These are phyloP conservation scores for Drosophila kuntzei DNA, from an alignment of 2,888 invertebrate genomes.

Conservation along the genomic window DNA sequence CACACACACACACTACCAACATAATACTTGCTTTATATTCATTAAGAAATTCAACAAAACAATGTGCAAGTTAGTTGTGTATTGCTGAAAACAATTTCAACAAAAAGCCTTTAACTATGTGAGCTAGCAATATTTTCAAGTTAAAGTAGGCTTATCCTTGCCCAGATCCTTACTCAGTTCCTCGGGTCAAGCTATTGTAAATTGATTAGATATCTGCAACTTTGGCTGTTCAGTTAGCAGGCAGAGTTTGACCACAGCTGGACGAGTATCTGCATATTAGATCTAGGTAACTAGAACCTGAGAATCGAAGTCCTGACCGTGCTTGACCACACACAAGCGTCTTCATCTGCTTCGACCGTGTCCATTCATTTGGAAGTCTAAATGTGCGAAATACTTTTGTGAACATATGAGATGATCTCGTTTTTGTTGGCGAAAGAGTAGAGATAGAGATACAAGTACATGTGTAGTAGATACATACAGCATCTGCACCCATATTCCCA, in stretches of 20 bases:
- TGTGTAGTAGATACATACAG: slow-evolving; percentile 10
- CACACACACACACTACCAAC: slow-evolving; percentile 16
- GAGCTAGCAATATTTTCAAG: slow-evolving; percentile 76
- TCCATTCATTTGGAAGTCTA: slow-evolving; percentile 73
- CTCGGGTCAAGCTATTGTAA: slow-evolving; percentile 57
- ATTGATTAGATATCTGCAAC: slow-evolving; percentile 70
- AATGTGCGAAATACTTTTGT: slow-evolving; percentile 79
- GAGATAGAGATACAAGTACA: slow-evolving; percentile 14
- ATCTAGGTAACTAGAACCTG: slow-evolving; percentile 46
- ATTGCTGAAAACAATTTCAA: slow-evolving; percentile 46
- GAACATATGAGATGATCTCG: slow-evolving; percentile 74
- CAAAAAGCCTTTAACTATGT: slow-evolving; percentile 47
- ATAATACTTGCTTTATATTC: slow-evolving; percentile 64
- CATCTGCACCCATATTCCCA: slow-evolving; percentile 43
- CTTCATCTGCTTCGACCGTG: slow-evolving; percentile 28
- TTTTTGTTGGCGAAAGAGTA: slow-evolving; percentile 73
- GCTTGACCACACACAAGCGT: slow-evolving; percentile 58
- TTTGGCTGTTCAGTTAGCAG: slow-evolving; percentile 69
- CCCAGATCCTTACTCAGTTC: slow-evolving; percentile 39
- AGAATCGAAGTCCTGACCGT: slow-evolving; percentile 9
- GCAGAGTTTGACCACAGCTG: slow-evolving; percentile 44
- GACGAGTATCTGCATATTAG: slow-evolving; percentile 56
- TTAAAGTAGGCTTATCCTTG: slow-evolving; percentile 77
- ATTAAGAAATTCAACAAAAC: slow-evolving; percentile 69
- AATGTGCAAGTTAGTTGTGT: slow-evolving; percentile 67